Evolutionary conservation across 2,113 vertebrate genomes (phyloP).

Genomic region (Rhinichthys klamathensis): DNA sequence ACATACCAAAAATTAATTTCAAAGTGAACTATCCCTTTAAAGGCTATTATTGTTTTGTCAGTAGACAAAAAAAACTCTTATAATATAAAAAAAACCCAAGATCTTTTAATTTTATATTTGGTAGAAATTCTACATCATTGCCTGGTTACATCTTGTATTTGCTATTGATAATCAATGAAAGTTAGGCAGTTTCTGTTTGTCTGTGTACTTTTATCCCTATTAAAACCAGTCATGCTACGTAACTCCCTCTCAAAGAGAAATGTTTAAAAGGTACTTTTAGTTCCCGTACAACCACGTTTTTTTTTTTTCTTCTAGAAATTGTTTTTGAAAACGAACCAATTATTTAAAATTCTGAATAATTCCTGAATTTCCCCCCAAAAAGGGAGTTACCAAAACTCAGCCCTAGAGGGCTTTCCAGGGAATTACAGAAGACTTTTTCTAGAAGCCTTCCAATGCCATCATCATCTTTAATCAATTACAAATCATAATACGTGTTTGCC

Average conservation of each 20-base stretch:
- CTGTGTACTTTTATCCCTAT: background rate
- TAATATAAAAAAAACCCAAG: background rate
- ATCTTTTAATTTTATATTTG: background rate
- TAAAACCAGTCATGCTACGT: background rate
- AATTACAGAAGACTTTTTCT: background rate
- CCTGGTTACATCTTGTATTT: background rate
- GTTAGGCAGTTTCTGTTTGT: background rate
- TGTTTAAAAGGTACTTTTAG: background rate
- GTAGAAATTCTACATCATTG: background rate
- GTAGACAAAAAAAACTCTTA: background rate
- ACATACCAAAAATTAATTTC: too few species aligned
- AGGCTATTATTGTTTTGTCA: background rate
- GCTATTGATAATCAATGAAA: background rate
- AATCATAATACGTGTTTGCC: background rate
- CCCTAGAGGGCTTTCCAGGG: constrained; percentile 4
- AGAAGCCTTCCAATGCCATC: background rate
- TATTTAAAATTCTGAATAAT: background rate
- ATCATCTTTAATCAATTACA: background rate
- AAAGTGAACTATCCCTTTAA: too few species aligned
- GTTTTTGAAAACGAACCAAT: background rate
- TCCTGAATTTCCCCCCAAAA: background rate
- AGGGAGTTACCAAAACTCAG: constrained; percentile 2
- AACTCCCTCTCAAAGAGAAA: background rate
- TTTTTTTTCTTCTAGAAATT: background rate
- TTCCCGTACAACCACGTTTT: background rate